Evolutionary conservation across 2,888 invertebrate genomes (phyloP), one percentile per base, ranked within the genome.

Genomic region (Bombyx huttoni): DNA sequence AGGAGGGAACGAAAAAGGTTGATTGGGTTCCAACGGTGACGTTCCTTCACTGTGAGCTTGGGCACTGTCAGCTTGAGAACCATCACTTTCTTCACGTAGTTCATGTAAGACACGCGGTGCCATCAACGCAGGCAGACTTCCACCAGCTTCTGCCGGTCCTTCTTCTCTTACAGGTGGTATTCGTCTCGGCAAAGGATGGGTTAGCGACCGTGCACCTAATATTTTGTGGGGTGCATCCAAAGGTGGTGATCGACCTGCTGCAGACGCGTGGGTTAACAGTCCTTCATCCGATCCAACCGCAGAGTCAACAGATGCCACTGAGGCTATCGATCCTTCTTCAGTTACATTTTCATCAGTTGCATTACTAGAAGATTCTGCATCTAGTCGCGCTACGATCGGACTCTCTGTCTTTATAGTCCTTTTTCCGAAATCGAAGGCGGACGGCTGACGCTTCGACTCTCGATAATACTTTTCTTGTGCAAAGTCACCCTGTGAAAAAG

Each of bases 401-500:
- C 67, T 58, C 50, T 67, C 71, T 34, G 67, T 65, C 49, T 70
- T 75, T 51, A 60, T 68, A 53, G 75, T 62, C 51, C 75, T 84
- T 66, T 70, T 84, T 49, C 70, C 87, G 59, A 87, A 87, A 62
- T 88, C 85, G 54, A 87, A 86, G 53, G 82, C 78, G 10, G 87
- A 84, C 12, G 73, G 81, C 58, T 78, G 75, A 57, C 80, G 66
- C 67, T 71, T 61, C 61, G 86, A 66, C 59, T 79, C 69, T 58
- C 80, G 72, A 55, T 81, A 84, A 56, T 85, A 75, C 55, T 84
- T 83, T 58, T 92, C 92, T 52, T 91, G 91, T 0, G 91, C 88
- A 66, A 92, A 94, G 75, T 96, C 96, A 56, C 94, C 94, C 80
- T 96, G 95, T 0, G 96, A 95, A 70, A 96, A 96, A 8, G 96